Base-by-base conservation (phyloP, 2,797 vertebrate species). In the Benthosema pterotum region DNA sequence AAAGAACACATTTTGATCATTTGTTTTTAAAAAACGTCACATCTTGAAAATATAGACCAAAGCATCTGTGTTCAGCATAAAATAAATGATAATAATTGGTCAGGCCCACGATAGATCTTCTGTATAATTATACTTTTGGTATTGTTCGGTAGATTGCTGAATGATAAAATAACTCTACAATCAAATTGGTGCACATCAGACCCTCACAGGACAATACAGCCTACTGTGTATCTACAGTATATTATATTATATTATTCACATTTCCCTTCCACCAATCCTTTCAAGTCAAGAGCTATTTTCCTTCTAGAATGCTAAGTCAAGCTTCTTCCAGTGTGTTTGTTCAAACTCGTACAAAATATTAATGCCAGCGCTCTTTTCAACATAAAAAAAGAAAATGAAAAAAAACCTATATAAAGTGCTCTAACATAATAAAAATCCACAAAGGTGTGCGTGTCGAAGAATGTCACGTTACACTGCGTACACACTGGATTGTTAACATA, bases 321-420 rank as follows among this genome's bases (percentile, higher is more conserved):
- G 19, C 43, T 1, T 38, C 22, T 11, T 42, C n/a, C 45, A 46
- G 14, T 56, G 6, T 32, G 32, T 14, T 42, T 9, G 8, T 38
- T 2, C 2, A 38, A 64, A 25, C 1, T 14, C 48, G 52, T 57
- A 51, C 12, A 46, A 43, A 48, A 58, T n/a, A 32, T 7, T n/a
- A 54, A 67, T 12, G 53, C 2, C 46, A 11, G 9, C 32, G 17
- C 56, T 48, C 22, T 59, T 69, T 69, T 52, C 46, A 25, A 14
- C 60, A 69, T 13, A 16, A 53, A 51, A 53, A 14, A 72, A 71
- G 7, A 61, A 63, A n/a, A n/a, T n/a, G n/a, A n/a, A n/a, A n/a
- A 60, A 22, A 25, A 25, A 3, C 5, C 55, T 52, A 54, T 38
- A 72, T 75, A 86, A 86, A 85, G 83, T 83, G 81, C 80, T 58